Evolutionary conservation across 2,888 invertebrate genomes (phyloP).

Genomic region (Operophtera brumata): DNA sequence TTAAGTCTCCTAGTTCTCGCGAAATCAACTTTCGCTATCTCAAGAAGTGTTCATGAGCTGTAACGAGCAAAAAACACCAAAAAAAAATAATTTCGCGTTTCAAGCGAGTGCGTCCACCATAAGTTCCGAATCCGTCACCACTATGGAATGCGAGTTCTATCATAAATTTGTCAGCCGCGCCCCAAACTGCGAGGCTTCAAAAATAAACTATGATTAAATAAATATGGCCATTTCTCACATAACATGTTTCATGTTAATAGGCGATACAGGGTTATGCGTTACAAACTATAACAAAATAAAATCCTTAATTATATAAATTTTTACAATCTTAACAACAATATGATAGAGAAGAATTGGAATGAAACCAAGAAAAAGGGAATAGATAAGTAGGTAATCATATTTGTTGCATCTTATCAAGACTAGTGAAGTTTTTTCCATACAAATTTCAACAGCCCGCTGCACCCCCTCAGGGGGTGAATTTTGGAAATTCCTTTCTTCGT

Average conservation of each 20-base stretch:
- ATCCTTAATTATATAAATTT: conserved; percentile 37
- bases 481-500: too few relatives aligned
- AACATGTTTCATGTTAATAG: conserved; percentile 5
- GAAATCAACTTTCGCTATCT: too few relatives aligned
- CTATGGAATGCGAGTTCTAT: too few relatives aligned
- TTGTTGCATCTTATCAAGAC: conserved; percentile 2
- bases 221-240: conserved; percentile 56
- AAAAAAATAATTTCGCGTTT: too few relatives aligned
- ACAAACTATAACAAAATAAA: conserved; percentile 36
- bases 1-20: too few relatives aligned
- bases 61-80: too few relatives aligned
- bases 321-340: conserved; percentile 38
- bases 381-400: not conserved
- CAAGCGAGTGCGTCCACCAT: too few relatives aligned
- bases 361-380: conserved; percentile 38
- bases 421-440: too few relatives aligned
- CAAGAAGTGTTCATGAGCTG: too few relatives aligned
- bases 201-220: conserved; percentile 53
- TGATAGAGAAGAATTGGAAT: conserved; percentile 49
- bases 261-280: conserved; percentile 3
- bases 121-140: too few relatives aligned
- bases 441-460: too few relatives aligned
- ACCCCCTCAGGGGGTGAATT: too few relatives aligned
- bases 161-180: conserved; percentile 45
- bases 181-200: conserved; percentile 64